phyloP scores from a whole-genome alignment of 2,888 invertebrate genomes.

The Kuschelorhynchus macadamiae region DNA sequence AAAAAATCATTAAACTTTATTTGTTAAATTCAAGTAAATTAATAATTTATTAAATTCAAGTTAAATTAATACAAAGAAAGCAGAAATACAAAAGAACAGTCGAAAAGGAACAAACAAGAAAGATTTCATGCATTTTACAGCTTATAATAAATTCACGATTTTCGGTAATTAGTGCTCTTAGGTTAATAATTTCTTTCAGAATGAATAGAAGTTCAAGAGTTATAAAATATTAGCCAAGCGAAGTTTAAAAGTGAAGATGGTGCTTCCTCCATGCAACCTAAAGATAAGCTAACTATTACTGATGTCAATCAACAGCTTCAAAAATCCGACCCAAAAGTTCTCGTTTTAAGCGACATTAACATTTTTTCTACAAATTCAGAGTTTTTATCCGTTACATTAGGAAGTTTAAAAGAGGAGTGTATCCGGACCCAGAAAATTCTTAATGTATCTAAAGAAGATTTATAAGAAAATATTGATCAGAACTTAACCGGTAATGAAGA shows the following conservation, averaged over 20 bases:
- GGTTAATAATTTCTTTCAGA: constrained; percentile 28
- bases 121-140: no score
- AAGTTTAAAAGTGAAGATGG: constrained; percentile 34
- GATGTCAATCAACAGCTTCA: constrained; percentile 27
- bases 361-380: no score
- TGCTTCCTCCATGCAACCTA: constrained; percentile 29
- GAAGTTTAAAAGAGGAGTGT: constrained; percentile 31
- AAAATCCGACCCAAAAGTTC: constrained; percentile 29
- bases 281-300: constrained; percentile 28
- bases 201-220: constrained; percentile 31
- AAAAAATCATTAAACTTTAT: no score
- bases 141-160: no score
- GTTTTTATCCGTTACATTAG: no score
- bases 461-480: constrained; percentile 22
- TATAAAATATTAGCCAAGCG: constrained; percentile 27
- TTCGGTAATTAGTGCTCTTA: no score
- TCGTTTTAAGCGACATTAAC: constrained; percentile 17
- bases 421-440: constrained; percentile 23
- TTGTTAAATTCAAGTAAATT: no score
- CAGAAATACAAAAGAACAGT: no score
- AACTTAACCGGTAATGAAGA: constrained; percentile 9
- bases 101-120: no score
- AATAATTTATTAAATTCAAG: no score
- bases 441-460: constrained; percentile 4
- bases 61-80: no score